A percentile compares a stretch with the other conserved stretches of the same genome.
Evolutionary conservation across 2,888 invertebrate species (phyloP).

Genomic region (Fabriciana adippe): DNA sequence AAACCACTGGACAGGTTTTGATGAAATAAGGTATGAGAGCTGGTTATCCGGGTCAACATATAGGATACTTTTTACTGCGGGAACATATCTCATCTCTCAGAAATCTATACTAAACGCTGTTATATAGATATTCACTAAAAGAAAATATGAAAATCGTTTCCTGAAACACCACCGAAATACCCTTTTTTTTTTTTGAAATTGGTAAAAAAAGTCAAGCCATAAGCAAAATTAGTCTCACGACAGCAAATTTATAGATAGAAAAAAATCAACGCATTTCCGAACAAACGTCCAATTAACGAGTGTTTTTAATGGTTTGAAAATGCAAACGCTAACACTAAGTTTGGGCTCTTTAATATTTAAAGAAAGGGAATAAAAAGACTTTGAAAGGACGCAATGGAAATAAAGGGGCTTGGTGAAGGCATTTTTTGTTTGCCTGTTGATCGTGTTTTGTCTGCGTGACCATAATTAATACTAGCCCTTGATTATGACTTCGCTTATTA

Average conservation of each 20-base stretch:
- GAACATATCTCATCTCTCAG: too few relatives aligned
- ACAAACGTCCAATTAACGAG: constrained; percentile 69
- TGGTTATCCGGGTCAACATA: too few relatives aligned
- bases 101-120: too few relatives aligned
- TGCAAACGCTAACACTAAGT: constrained; percentile 37
- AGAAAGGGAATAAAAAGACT: constrained; percentile 11
- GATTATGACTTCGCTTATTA: not conserved
- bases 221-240: constrained; percentile 10
- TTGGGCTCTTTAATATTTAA: constrained; percentile 35
- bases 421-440: constrained; percentile 15
- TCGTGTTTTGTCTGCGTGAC: constrained; percentile 17
- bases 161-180: not conserved
- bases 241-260: not conserved
- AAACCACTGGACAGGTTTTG: too few relatives aligned
- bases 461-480: constrained; percentile 5
- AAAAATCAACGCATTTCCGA: constrained; percentile 59
- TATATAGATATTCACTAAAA: too few relatives aligned
- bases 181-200: constrained; percentile 1
- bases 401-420: constrained; percentile 2
- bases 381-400: constrained; percentile 9
- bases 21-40: too few relatives aligned
- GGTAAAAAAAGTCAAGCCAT: not conserved
- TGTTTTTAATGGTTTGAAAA: constrained; percentile 36
- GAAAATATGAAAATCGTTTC: too few relatives aligned
- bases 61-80: too few relatives aligned